Conservation (phyloP, 35 echinoderm and acorn worm species). For the Anneissia japonica region DNA sequence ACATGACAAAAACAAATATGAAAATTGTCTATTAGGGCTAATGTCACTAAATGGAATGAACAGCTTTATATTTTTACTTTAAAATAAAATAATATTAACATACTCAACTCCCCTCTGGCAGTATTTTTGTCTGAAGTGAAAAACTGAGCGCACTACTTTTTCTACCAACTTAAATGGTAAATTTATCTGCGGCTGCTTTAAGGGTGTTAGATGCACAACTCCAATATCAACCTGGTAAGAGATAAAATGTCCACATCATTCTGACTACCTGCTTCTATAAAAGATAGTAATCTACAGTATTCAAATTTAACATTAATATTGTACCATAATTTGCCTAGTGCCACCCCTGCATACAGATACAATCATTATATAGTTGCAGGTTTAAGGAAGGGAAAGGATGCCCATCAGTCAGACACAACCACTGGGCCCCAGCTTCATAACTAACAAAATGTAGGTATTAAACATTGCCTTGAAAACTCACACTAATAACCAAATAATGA, state of each 20-base stretch:
- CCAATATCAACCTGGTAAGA: conserved; percentile 72
- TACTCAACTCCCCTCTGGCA: conserved; percentile 83
- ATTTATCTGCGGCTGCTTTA: conserved; percentile 51
- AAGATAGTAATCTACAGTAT: no score
- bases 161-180: conserved; percentile 82
- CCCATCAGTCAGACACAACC: background rate
- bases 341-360: background rate
- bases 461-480: no score
- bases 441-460: no score
- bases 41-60: no score
- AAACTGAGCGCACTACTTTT: conserved; percentile 77
- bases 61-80: background rate
- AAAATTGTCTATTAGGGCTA: no score
- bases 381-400: background rate
- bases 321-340: background rate
- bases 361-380: background rate
- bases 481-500: no score
- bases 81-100: conserved; percentile 8
- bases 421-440: no score
- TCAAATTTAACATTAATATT: background rate
- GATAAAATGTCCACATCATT: background rate
- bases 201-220: conserved; percentile 75
- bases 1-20: no score
- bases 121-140: conserved; percentile 88
- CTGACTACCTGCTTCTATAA: background rate